Conservation (phyloP, 2,113 vertebrate genomes). For the Sapayoa aenigma region DNA sequence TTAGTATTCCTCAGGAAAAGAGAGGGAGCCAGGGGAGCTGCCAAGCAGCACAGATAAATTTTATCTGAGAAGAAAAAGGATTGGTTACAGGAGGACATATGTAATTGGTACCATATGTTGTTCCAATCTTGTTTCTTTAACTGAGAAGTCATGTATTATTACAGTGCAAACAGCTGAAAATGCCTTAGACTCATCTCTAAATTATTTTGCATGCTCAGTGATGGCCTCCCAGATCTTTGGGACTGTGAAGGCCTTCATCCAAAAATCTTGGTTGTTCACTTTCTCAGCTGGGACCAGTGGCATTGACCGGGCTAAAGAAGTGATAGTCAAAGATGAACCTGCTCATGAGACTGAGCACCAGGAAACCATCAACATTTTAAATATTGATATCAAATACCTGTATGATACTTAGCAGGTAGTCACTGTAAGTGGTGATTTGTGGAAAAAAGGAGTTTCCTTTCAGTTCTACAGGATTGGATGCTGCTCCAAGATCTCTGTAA, state of each 20-base stretch:
- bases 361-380: background rate
- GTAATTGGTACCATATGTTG: background rate
- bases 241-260: background rate
- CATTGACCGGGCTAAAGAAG: background rate
- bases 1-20: background rate
- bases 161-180: background rate
- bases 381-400: background rate
- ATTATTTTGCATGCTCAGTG: background rate
- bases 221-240: background rate
- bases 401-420: background rate
- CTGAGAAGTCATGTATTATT: background rate
- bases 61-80: background rate
- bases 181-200: background rate
- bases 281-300: background rate
- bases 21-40: background rate
- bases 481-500: background rate
- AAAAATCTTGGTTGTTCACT: background rate
- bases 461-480: too few species aligned
- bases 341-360: background rate
- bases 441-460: background rate
- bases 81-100: background rate
- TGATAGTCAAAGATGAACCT: background rate
- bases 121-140: background rate
- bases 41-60: slow-evolving; percentile 2
- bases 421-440: background rate